Evolutionary conservation across 2,113 vertebrate species (phyloP), one percentile per base, ranked within the genome.

Genomic region (Myiozetetes cayanensis): DNA sequence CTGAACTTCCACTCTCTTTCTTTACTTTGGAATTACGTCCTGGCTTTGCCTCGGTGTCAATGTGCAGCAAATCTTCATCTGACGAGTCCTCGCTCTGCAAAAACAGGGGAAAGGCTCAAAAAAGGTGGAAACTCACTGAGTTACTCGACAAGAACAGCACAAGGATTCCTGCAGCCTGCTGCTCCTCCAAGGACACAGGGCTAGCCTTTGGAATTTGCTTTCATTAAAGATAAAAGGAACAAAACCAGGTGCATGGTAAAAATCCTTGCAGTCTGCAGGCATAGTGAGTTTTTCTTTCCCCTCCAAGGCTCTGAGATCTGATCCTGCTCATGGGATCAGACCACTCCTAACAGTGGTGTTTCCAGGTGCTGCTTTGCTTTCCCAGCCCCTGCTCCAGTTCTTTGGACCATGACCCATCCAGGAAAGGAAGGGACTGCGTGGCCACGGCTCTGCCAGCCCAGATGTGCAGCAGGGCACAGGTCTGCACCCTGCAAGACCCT

Each of bases 31-130:
- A 98, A 70, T 98, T 99, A 86, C 99, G 98, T 85, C 98, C 86
- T 1, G 98, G 97, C 96, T 99, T 99, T 86, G 97, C 95, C 37
- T 99, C 99, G 1, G 99, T 99, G 98, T 99, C 99, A 77, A 99
- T 99, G 97, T 99, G 99, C 86, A 99, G 98, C 5, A 98, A 99
- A 97, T 99, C 99, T 96, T 99, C 99, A 15, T 99, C 99, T 5
- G 99, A 99, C 2, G 99, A 99, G 91, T 99, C 99, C 9, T 98
- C 98, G 1, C 95, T 99, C 98, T 99, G 94, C 67, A 50, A 86
- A 55, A 41, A 52, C 52, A 96, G 85, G 73, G 55, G 90, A 58
- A 91, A 50, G 46, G 61, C 22, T 86, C 52, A 89, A 55, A 80
- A 52, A n/a, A 47, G 16, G 7, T 3, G 12, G 41, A 49, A 78